Percentiles rank a stretch among this genome's conserved stretches.
Evolutionary conservation across 2,113 vertebrate species (phyloP).

Genomic region (Neomonachus schauinslandi): DNA sequence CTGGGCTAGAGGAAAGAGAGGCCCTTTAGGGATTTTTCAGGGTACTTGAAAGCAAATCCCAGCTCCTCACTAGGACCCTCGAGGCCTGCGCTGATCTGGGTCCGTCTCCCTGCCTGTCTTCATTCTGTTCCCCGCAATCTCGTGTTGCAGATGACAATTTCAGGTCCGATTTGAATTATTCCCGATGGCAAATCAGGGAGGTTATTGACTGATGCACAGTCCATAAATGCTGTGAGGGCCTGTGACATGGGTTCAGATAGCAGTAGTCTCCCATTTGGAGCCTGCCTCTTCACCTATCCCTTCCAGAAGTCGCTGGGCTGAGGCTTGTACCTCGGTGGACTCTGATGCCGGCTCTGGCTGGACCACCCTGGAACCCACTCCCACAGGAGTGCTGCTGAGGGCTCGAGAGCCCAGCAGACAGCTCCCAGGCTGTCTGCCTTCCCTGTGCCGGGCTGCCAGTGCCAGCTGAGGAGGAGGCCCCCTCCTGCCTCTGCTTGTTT

Average conservation of each 20-base stretch:
- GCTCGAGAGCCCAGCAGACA: conserved; percentile 78
- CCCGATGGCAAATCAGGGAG: background rate
- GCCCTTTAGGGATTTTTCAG: background rate
- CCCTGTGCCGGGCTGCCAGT: conserved; percentile 83
- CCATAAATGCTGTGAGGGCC: background rate
- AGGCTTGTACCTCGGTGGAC: background rate
- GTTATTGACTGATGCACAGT: rapidly evolving
- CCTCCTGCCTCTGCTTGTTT: conserved; percentile 89
- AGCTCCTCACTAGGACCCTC: rapidly evolving
- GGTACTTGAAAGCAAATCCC: background rate
- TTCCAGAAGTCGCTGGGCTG: background rate
- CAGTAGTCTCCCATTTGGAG: background rate
- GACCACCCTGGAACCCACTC: conserved; percentile 23
- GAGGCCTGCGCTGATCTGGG: background rate
- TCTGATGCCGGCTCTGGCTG: conserved; percentile 19
- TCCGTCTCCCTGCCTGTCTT: background rate
- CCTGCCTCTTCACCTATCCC: background rate
- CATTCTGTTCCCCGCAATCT: background rate
- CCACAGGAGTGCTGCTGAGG: conserved; percentile 72
- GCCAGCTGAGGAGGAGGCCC: conserved; percentile 86
- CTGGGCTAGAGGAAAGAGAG: background rate
- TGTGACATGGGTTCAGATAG: background rate
- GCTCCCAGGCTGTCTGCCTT: conserved; percentile 76
- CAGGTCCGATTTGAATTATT: background rate
- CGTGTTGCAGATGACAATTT: background rate